A percentile compares a stretch with the other conserved stretches of the same genome.
phyloP scores from a whole-genome alignment of 2,888 invertebrate genomes.

The Lithodes maja region DNA sequence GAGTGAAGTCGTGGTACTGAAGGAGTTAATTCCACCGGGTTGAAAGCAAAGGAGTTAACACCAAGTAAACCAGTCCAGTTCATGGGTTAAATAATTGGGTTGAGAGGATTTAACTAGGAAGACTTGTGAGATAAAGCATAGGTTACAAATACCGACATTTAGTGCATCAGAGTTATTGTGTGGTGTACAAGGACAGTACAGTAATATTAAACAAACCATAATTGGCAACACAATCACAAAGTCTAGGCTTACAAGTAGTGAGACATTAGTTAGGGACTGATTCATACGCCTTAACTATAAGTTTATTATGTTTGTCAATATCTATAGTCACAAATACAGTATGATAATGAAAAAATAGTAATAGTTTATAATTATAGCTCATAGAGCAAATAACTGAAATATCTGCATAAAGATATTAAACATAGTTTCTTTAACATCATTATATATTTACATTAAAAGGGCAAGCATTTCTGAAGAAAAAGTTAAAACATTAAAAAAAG shows the following conservation, averaged over 20 bases:
- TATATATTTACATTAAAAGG: too few relatives aligned
- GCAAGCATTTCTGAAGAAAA: too few relatives aligned
- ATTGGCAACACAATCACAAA: not conserved
- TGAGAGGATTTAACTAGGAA: not conserved
- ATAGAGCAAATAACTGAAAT: too few relatives aligned
- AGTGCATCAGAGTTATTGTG: constrained; percentile 30
- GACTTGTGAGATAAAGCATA: not conserved
- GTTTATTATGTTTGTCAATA: not conserved
- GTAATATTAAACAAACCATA: constrained; percentile 1
- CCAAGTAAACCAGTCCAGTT: not conserved
- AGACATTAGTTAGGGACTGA: not conserved
- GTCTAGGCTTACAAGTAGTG: too few relatives aligned
- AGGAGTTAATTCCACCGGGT: not conserved
- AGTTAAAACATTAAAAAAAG: too few relatives aligned
- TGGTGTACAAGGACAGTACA: constrained; percentile 18
- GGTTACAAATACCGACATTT: constrained; percentile 2
- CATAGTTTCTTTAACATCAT: too few relatives aligned
- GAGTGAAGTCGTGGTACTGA: too few relatives aligned
- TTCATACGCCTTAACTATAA: not conserved
- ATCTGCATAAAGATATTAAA: too few relatives aligned
- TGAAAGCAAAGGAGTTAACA: not conserved
- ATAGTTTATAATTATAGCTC: too few relatives aligned
- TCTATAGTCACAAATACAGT: too few relatives aligned
- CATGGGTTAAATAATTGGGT: not conserved
- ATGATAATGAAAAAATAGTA: too few relatives aligned